phyloP scores from a whole-genome alignment of 92 coral and sea anemone genomes.

The Pocillopora grandis region DNA sequence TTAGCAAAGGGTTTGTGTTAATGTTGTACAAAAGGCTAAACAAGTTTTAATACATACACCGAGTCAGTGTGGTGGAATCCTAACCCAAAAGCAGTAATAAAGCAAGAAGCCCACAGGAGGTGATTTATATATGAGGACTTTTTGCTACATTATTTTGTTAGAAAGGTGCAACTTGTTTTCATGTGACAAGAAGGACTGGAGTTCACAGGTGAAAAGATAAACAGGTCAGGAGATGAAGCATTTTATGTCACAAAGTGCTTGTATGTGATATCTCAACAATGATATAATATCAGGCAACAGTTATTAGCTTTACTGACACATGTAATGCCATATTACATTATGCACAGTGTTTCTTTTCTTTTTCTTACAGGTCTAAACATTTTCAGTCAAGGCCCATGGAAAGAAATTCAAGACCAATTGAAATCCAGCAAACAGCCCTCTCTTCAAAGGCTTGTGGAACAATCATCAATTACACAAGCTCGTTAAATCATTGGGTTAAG shows the following conservation, averaged over 20 bases:
- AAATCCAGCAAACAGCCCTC: conserved; percentile 33
- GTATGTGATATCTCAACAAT: no score
- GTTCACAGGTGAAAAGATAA: background rate
- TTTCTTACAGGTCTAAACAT: conserved; percentile 48
- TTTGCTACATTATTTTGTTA: no score
- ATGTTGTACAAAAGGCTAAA: conserved; percentile 8
- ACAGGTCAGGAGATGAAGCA: background rate
- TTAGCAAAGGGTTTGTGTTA: conserved; percentile 37
- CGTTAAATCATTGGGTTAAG: conserved; percentile 44
- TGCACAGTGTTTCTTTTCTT: conserved; percentile 6
- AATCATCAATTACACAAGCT: conserved; percentile 23
- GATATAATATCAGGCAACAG: background rate
- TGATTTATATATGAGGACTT: no score
- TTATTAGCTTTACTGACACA: background rate
- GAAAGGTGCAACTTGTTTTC: no score
- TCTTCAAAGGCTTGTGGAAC: conserved; percentile 53
- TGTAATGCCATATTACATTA: background rate
- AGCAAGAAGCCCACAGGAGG: background rate
- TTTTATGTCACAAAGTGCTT: no score
- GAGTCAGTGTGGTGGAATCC: no score
- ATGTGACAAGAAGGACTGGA: background rate
- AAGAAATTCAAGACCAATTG: conserved; percentile 42
- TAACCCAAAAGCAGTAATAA: background rate
- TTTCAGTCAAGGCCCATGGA: conserved; percentile 44
- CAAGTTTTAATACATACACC: background rate